A percentile compares a stretch with the other conserved stretches of the same genome.
phyloP scores from a whole-genome alignment of 92 coral and sea anemone species.

The Siderastrea siderea region DNA sequence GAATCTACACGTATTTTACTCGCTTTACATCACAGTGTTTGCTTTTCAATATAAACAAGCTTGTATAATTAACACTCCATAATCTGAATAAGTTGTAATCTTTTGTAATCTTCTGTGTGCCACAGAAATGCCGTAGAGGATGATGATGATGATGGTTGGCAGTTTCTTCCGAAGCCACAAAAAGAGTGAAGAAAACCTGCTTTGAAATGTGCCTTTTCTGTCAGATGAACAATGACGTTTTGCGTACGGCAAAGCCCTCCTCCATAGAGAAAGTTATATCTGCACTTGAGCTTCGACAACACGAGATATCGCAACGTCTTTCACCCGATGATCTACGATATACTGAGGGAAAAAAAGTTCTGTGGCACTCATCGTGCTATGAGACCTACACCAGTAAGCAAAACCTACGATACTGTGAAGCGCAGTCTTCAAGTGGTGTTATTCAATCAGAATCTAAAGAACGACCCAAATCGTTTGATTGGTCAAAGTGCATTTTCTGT shows the following conservation, averaged over 20 bases:
- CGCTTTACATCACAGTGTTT: no score
- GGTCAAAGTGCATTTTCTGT: conserved; percentile 51
- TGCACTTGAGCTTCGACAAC: conserved; percentile 50
- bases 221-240: conserved; percentile 46
- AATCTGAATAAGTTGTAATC: no score
- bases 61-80: no score
- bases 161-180: conserved; percentile 49
- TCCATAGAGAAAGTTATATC: conserved; percentile 30
- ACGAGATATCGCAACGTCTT: conserved; percentile 41
- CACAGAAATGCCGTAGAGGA: no score
- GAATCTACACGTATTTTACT: no score
- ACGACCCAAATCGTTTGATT: conserved; percentile 36
- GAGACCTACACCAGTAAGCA: conserved; percentile 62
- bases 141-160: no score
- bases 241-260: conserved; percentile 48
- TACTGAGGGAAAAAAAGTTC: conserved; percentile 13
- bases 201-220: conserved; percentile 67
- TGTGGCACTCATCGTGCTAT: conserved; percentile 65
- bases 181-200: conserved; percentile 33
- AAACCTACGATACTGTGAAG: conserved; percentile 39
- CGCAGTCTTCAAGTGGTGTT: conserved; percentile 16
- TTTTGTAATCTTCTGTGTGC: no score
- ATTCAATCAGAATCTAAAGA: conserved; percentile 14
- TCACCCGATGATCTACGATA: conserved; percentile 43
- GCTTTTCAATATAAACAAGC: no score